Conservation (phyloP, 2,888 invertebrate genomes). For the Metallyticus violacea region DNA sequence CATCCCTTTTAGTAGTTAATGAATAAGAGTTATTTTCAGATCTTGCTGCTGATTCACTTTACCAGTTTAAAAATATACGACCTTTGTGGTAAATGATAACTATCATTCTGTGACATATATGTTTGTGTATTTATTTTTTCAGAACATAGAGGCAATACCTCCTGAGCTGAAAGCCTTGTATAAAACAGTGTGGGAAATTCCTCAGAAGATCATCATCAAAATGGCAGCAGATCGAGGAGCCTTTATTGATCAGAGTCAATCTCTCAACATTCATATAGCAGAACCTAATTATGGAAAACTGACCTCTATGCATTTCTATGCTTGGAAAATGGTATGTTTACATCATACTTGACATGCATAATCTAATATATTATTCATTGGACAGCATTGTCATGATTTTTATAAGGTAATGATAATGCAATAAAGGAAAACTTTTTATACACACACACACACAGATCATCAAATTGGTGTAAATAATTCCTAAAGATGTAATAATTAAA, state of each 20-base stretch:
- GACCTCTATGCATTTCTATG: slow-evolving; percentile 97
- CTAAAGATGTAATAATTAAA: too few relatives aligned
- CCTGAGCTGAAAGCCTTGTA: slow-evolving; percentile 81
- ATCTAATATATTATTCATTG: not conserved
- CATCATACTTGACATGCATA: not conserved
- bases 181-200: slow-evolving; percentile 97
- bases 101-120: too few relatives aligned
- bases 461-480: too few relatives aligned
- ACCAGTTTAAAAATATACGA: too few relatives aligned
- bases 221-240: slow-evolving; percentile 98
- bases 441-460: too few relatives aligned
- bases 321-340: slow-evolving; percentile 76
- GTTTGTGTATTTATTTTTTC: slow-evolving; percentile 12
- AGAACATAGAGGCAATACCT: slow-evolving; percentile 82
- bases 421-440: too few relatives aligned
- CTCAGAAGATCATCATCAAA: slow-evolving; percentile 86
- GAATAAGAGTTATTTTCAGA: too few relatives aligned
- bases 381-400: not conserved
- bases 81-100: too few relatives aligned
- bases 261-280: slow-evolving; percentile 95
- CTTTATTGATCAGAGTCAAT: slow-evolving; percentile 98
- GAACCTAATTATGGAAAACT: slow-evolving; percentile 90
- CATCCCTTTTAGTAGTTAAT: too few relatives aligned
- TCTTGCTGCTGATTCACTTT: too few relatives aligned
- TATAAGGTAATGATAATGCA: too few relatives aligned